Evolutionary conservation across 2,888 invertebrate genomes (phyloP).

Genomic region (Allygus modestus): DNA sequence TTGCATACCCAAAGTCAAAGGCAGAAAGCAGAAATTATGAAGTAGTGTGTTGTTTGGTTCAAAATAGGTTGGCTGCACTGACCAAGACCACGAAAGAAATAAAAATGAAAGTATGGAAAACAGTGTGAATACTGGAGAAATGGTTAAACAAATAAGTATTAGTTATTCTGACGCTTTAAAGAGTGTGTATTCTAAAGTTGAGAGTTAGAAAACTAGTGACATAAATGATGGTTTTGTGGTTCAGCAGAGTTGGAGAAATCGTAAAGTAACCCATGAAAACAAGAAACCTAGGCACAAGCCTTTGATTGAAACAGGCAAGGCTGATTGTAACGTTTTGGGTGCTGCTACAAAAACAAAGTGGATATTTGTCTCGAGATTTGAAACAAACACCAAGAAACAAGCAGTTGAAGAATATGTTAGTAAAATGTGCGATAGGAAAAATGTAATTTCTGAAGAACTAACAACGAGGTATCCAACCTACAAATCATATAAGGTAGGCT

Average conservation of each 20-base stretch:
- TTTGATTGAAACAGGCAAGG: conserved; percentile 8
- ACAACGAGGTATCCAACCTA: conserved; percentile 1
- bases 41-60: neutral
- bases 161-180: neutral
- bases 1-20: neutral
- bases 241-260: neutral
- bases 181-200: neutral
- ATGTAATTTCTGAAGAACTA: conserved; percentile 15
- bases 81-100: neutral
- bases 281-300: neutral
- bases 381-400: neutral
- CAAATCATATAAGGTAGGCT: conserved; percentile 36
- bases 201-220: neutral
- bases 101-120: neutral
- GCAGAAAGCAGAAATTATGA: neutral
- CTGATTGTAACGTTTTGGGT: neutral
- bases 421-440: neutral
- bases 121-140: neutral
- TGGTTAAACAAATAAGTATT: neutral
- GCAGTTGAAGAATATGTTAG: conserved; percentile 17
- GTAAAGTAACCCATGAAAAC: neutral
- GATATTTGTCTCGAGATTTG: conserved; percentile 33
- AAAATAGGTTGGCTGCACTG: neutral
- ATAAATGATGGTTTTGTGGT: neutral
- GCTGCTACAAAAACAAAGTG: neutral